A percentile compares a stretch with the other conserved stretches of the same genome.
Conservation (phyloP, 1,140 invertebrate genomes). For the Drosophila sulfurigaster region DNA sequence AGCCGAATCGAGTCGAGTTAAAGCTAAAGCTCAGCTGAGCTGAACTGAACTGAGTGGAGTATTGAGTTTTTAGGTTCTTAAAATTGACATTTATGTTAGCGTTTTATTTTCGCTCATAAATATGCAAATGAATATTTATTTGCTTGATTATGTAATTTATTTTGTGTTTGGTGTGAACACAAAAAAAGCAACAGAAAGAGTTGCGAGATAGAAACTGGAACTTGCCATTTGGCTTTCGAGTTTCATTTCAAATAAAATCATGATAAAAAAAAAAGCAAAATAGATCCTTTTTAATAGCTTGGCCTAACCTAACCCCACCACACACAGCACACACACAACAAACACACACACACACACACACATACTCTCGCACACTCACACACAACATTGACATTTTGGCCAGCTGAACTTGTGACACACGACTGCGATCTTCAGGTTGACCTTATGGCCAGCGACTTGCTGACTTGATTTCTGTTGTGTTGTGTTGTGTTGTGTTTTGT, state of each 20-base stretch:
- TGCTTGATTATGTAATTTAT: constrained; percentile 73
- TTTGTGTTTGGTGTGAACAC: constrained; percentile 30
- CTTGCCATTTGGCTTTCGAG: constrained; percentile 60
- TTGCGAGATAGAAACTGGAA: not conserved
- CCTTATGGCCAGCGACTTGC: constrained; percentile 41
- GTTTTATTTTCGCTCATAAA: constrained; percentile 79
- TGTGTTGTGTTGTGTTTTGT: constrained; percentile 12
- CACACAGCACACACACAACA: not conserved
- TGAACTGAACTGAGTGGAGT: not conserved
- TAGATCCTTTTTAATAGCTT: constrained; percentile 48
- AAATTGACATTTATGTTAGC: constrained; percentile 58
- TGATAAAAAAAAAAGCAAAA: not conserved
- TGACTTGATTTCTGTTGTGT: constrained; percentile 59
- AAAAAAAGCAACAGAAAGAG: constrained; percentile 1
- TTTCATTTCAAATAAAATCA: constrained; percentile 24
- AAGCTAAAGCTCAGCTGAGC: not conserved
- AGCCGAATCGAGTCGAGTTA: not conserved
- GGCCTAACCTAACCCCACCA: not conserved
- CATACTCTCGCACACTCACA: not conserved
- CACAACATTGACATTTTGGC: constrained; percentile 47
- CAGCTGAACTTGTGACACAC: constrained; percentile 46
- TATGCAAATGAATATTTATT: constrained; percentile 68
- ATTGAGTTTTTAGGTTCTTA: constrained; percentile 48
- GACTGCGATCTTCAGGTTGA: constrained; percentile 18
- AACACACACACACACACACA: not conserved